Evolutionary conservation across 2,797 vertebrate genomes (phyloP).

Genomic region (Buphagus erythrorhynchus): DNA sequence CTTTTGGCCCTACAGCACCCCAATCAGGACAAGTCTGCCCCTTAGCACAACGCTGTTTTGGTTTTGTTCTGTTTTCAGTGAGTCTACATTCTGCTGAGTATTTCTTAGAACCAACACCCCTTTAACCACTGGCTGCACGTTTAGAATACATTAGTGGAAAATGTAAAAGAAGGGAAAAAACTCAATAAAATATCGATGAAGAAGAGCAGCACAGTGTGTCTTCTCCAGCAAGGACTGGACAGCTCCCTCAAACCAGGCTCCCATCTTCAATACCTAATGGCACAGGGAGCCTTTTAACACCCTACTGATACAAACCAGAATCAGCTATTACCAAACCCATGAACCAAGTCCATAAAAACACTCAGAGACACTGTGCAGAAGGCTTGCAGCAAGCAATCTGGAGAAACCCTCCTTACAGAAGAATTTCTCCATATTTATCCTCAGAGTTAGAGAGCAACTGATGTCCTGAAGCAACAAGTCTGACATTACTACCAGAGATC

Average conservation of each 20-base stretch:
- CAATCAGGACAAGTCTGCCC: not conserved
- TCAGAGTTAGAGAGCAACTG: not conserved
- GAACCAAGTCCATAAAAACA: not conserved
- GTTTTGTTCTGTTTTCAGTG: not conserved
- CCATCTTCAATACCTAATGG: not conserved
- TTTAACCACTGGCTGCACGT: not conserved
- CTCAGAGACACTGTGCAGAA: not conserved
- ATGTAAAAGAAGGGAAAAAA: not conserved
- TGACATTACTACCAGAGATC: not conserved
- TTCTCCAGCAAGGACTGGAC: constrained; percentile 45
- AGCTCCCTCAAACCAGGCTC: constrained; percentile 31
- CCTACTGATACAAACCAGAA: not conserved
- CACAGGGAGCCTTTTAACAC: not conserved
- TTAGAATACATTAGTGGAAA: not conserved
- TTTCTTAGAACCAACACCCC: not conserved
- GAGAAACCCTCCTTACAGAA: not conserved
- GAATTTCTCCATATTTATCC: not conserved
- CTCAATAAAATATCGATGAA: not conserved
- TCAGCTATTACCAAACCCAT: not conserved
- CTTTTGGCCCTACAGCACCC: not conserved
- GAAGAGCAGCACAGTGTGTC: not conserved
- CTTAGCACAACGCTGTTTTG: not conserved
- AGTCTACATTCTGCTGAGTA: not conserved
- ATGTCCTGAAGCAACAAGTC: not conserved
- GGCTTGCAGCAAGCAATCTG: not conserved